Percentiles rank a stretch among this genome's conserved stretches.
Conservation (phyloP, 1,140 invertebrate genomes). For the Monomorium pharaonis region DNA sequence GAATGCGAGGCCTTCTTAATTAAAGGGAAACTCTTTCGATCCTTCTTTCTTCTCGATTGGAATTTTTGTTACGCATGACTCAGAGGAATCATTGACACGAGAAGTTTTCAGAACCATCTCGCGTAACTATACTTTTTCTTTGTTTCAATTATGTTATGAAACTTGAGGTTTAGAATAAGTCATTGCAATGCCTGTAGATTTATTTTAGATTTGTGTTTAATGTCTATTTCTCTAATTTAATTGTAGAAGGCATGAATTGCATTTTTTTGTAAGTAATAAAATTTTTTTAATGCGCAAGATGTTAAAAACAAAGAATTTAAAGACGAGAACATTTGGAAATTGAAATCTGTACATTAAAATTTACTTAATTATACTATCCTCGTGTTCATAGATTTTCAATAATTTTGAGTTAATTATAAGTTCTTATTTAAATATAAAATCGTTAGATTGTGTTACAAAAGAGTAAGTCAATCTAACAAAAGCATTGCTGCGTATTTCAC, state of each 20-base stretch:
- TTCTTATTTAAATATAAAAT: constrained; percentile 12
- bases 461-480: neutral
- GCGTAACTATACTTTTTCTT: neutral
- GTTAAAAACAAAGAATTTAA: neutral
- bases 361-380: neutral
- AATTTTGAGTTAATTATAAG: neutral
- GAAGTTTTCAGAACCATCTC: neutral
- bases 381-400: neutral
- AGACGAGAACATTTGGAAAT: neutral
- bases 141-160: neutral
- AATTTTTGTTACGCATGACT: neutral
- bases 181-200: neutral
- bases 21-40: neutral
- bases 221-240: neutral
- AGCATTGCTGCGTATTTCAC: neutral
- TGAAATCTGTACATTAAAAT: neutral
- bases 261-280: neutral
- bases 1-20: neutral
- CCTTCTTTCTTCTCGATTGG: neutral
- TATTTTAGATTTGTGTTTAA: neutral
- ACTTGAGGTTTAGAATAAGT: neutral
- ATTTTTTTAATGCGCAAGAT: neutral
- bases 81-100: neutral
- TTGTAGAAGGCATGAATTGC: neutral
- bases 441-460: neutral